Evolutionary conservation across 30 jellyfish, hydroid and myxozoan genomes (phyloP).

Genomic region (Clytia hemisphaerica): DNA sequence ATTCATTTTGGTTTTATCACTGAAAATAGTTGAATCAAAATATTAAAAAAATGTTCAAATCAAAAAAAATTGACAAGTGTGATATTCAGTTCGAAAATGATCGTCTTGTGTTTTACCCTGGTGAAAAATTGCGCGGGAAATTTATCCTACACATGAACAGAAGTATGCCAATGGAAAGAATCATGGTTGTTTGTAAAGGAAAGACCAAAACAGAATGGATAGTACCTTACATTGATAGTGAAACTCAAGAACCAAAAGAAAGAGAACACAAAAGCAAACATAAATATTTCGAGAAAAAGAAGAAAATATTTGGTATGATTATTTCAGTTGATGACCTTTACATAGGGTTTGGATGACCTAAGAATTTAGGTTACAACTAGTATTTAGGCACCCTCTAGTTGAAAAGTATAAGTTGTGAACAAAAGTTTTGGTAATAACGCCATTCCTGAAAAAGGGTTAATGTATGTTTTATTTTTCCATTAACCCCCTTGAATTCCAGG

Average conservation of each 20-base stretch:
- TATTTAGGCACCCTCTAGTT: too few species aligned
- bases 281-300: background rate
- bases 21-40: background rate
- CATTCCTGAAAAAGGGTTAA: too few species aligned
- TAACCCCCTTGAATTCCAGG: too few species aligned
- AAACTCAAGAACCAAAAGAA: background rate
- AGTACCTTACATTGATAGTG: background rate
- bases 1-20: background rate
- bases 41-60: background rate
- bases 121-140: background rate
- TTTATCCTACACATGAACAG: background rate
- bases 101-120: constrained; percentile 8
- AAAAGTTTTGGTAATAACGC: too few species aligned
- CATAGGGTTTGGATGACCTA: too few species aligned
- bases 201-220: constrained; percentile 3
- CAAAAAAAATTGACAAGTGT: constrained; percentile 17
- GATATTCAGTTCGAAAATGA: constrained; percentile 1
- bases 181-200: constrained; percentile 6
- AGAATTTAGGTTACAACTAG: too few species aligned
- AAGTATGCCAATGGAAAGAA: constrained; percentile 3
- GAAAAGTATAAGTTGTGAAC: too few species aligned
- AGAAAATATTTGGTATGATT: constrained; percentile 12
- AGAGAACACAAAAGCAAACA: constrained; percentile 1
- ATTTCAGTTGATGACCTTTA: too few species aligned
- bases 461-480: too few species aligned